Conservation (phyloP, 2,888 invertebrate species). For the Chrysolina americana region DNA sequence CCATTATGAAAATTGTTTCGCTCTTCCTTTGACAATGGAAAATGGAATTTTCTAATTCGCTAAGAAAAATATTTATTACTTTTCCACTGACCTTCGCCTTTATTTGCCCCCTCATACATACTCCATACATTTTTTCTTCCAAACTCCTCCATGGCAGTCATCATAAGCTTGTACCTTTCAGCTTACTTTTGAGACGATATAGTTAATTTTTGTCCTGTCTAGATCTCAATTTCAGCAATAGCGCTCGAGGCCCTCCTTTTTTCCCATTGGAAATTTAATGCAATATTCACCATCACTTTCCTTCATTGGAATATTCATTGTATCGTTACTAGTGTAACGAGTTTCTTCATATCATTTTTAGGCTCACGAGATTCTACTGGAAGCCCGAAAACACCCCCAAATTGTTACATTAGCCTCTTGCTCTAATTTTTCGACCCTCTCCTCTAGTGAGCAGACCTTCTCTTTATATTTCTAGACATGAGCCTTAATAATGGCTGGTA, state of each 20-base stretch:
- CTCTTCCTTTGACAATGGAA: too few species aligned
- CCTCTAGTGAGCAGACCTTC: constrained; percentile 5
- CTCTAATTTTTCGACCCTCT: constrained; percentile 2
- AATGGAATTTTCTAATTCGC: too few species aligned
- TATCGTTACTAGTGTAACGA: too few species aligned
- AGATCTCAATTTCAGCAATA: neutral
- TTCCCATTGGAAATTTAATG: too few species aligned
- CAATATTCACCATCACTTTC: too few species aligned
- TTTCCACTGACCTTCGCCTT: neutral
- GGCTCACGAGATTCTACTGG: too few species aligned
- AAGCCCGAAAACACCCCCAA: too few species aligned
- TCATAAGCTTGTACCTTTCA: neutral
- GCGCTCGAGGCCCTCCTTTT: neutral
- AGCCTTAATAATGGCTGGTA: constrained; percentile 16
- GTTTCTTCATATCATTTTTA: too few species aligned
- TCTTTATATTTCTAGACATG: constrained; percentile 22
- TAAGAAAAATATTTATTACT: neutral
- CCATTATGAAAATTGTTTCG: too few species aligned
- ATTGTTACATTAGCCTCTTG: too few species aligned
- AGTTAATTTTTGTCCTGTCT: neutral
- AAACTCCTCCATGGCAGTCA: neutral
- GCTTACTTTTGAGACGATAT: neutral
- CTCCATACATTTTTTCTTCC: neutral
- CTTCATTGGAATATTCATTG: too few species aligned
- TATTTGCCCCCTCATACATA: neutral